These are phyloP conservation scores for Heliconius charithonia DNA, from an alignment of 2,888 invertebrate species.

Conservation along the genomic window DNA sequence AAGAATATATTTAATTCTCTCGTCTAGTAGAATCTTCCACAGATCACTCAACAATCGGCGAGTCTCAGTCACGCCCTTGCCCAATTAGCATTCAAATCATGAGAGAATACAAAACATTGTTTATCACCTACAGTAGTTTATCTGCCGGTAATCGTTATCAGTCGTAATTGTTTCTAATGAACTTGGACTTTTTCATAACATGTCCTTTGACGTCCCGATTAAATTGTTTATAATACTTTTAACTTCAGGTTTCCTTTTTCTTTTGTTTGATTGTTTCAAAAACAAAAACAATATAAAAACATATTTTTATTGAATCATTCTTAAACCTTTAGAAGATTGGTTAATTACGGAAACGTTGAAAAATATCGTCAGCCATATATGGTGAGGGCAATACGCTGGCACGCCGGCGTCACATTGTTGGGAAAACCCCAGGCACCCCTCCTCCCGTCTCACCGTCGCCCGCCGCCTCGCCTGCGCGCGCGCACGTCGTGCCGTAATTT, in stretches of 20 bases:
- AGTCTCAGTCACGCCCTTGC: constrained; percentile 14
- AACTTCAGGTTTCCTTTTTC: no score
- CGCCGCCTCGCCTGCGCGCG: constrained; percentile 41
- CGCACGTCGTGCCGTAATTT: constrained; percentile 34
- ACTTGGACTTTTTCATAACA: constrained; percentile 61
- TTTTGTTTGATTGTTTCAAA: no score
- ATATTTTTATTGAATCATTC: neutral
- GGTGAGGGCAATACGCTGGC: constrained; percentile 64
- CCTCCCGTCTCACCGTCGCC: constrained; percentile 48
- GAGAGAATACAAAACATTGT: constrained; percentile 21
- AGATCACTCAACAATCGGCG: neutral
- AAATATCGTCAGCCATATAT: constrained; percentile 65
- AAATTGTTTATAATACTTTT: neutral
- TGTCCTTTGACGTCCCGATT: constrained; percentile 10
- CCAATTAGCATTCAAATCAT: constrained; percentile 19
- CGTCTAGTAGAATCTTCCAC: constrained; percentile 7
- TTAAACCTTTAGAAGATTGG: constrained; percentile 11
- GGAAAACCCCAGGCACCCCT: constrained; percentile 76
- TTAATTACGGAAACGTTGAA: constrained; percentile 65
- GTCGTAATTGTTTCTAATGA: constrained; percentile 31
- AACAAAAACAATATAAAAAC: neutral
- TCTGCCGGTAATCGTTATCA: constrained; percentile 30
- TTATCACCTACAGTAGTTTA: neutral
- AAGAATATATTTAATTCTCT: neutral
- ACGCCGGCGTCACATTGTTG: constrained; percentile 67